Evolutionary conservation across 2,797 vertebrate species (phyloP).

Genomic region (Lepus townsendii): DNA sequence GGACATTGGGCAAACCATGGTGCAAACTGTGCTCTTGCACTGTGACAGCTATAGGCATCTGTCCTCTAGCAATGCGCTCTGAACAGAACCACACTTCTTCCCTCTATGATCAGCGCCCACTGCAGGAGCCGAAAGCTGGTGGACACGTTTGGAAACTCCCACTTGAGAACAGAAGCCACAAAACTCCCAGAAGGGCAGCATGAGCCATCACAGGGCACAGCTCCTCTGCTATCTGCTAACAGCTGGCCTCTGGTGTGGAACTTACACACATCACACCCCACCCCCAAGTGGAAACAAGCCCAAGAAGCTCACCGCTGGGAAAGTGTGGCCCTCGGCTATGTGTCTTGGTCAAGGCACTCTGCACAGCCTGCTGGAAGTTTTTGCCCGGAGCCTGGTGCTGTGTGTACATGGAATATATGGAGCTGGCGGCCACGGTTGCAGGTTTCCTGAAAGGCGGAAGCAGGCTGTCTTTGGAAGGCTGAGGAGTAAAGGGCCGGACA

Average conservation of each 20-base stretch:
- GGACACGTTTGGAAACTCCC: background rate
- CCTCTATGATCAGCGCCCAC: background rate
- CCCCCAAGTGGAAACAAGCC: accelerated
- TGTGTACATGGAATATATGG: slow-evolving; percentile 99
- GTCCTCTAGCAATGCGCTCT: background rate
- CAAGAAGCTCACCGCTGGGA: slow-evolving; percentile 91
- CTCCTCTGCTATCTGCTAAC: accelerated
- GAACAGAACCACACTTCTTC: background rate
- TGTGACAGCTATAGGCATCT: accelerated
- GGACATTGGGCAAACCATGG: background rate
- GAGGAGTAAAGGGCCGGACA: slow-evolving; percentile 96
- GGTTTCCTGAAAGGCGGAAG: slow-evolving; percentile 92
- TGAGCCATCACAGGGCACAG: background rate
- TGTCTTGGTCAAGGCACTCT: slow-evolving; percentile 90
- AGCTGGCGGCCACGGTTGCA: slow-evolving; percentile 94
- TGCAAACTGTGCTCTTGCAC: background rate
- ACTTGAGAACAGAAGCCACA: background rate
- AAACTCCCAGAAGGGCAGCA: background rate
- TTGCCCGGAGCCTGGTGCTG: slow-evolving; percentile 92
- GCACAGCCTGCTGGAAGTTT: slow-evolving; percentile 91
- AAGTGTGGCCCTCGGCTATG: slow-evolving; percentile 93
- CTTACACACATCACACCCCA: accelerated
- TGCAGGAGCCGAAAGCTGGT: background rate
- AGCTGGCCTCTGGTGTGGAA: background rate
- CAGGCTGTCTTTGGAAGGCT: slow-evolving; percentile 93